phyloP scores from a whole-genome alignment of 2,888 invertebrate species.

The Minunthozetes semirufus region DNA sequence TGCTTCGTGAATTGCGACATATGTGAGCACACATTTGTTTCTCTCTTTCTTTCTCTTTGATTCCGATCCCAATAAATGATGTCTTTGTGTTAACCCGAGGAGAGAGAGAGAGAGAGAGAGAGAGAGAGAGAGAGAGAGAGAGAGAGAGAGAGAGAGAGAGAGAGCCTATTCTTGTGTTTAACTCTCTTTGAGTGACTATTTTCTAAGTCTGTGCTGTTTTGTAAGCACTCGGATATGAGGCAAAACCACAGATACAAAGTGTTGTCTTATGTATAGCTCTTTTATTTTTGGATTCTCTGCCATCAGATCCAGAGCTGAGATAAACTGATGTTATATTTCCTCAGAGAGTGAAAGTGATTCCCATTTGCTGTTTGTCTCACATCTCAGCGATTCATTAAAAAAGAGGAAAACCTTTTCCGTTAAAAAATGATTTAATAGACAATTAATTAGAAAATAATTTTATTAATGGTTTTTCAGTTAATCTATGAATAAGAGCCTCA shows the following conservation, averaged over 20 bases:
- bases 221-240: background rate
- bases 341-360: background rate
- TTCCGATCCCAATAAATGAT: background rate
- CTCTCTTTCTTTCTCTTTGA: background rate
- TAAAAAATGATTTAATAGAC: background rate
- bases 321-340: background rate
- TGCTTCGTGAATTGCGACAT: conserved; percentile 17
- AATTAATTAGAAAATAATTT: background rate
- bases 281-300: background rate
- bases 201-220: background rate
- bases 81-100: background rate
- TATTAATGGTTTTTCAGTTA: background rate
- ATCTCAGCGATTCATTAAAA: background rate
- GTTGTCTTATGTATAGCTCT: background rate
- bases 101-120: background rate
- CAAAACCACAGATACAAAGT: background rate
- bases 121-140: background rate
- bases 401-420: background rate
- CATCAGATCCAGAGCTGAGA: background rate
- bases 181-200: background rate
- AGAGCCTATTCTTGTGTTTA: background rate
- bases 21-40: background rate
- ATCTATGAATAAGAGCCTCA: background rate
- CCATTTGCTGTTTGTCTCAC: background rate
- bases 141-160: background rate